phyloP scores from a whole-genome alignment of 2,888 invertebrate genomes.

The Nemoura dubitans region DNA sequence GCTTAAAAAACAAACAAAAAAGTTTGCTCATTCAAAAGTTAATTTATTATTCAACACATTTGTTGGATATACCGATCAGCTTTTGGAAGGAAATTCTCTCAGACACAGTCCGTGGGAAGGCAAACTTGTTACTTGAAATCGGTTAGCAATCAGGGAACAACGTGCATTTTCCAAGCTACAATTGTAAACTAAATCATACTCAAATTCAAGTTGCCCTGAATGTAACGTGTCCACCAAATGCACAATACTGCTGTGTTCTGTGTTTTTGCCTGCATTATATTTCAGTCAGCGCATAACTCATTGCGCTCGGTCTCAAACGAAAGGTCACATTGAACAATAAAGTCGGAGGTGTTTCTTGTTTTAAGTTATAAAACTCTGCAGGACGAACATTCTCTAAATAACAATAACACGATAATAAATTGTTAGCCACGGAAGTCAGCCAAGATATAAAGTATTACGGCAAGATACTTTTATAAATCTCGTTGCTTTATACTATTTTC shows the following conservation, averaged over 20 bases:
- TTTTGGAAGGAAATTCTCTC: not conserved
- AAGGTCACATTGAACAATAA: constrained; percentile 12
- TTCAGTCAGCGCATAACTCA: not conserved
- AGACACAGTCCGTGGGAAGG: not conserved
- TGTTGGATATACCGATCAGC: not conserved
- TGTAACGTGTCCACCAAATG: not conserved
- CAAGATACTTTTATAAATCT: constrained; percentile 7
- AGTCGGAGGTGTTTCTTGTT: constrained; percentile 12
- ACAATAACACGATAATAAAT: constrained; percentile 7
- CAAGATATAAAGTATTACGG: not conserved
- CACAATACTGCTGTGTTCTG: not conserved
- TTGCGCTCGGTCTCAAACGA: not conserved
- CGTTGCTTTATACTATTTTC: not conserved
- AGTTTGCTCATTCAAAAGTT: not conserved
- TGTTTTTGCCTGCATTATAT: not conserved
- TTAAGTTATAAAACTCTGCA: not conserved
- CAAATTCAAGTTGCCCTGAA: not conserved
- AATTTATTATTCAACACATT: not conserved
- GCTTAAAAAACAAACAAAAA: not conserved
- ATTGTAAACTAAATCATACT: not conserved
- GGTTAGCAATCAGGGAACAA: not conserved
- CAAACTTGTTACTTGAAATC: not conserved
- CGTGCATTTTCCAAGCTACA: not conserved
- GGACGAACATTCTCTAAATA: constrained; percentile 7
- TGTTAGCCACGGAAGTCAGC: not conserved